phyloP scores from a whole-genome alignment of 2,888 invertebrate species.

The Agriopis aurantiaria region DNA sequence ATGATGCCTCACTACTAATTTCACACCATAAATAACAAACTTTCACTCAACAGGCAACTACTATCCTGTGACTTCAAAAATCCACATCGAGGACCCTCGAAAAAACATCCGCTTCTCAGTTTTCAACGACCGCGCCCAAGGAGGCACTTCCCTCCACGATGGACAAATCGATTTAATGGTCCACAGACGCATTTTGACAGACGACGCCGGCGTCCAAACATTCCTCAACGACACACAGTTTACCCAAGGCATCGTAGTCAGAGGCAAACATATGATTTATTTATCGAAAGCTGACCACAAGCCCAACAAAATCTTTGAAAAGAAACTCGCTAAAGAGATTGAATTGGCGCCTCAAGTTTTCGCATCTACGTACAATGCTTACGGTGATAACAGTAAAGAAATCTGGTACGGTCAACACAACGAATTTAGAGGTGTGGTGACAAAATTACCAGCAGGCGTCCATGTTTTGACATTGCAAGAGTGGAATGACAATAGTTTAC shows the following conservation, averaged over 20 bases:
- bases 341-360: conserved; percentile 60
- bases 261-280: conserved; percentile 70
- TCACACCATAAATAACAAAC: not conserved
- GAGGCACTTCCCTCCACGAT: conserved; percentile 90
- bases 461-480: conserved; percentile 92
- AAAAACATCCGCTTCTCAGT: conserved; percentile 84
- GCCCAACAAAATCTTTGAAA: conserved; percentile 68
- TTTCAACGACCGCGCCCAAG: conserved; percentile 92
- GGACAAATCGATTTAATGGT: conserved; percentile 93
- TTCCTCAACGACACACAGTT: conserved; percentile 62
- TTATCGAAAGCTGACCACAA: conserved; percentile 62
- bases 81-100: conserved; percentile 88
- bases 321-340: conserved; percentile 71
- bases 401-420: conserved; percentile 50
- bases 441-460: conserved; percentile 88
- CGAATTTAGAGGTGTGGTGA: conserved; percentile 78
- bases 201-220: conserved; percentile 87
- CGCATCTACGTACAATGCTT: conserved; percentile 40
- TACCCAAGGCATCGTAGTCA: conserved; percentile 51
- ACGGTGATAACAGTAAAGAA: conserved; percentile 28
- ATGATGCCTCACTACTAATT: too few relatives aligned
- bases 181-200: conserved; percentile 92
- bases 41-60: conserved; percentile 88
- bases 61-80: conserved; percentile 95
- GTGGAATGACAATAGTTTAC: conserved; percentile 87